Evolutionary conservation across 1,140 invertebrate species (phyloP).

Genomic region (Zaprionus ghesquierei): DNA sequence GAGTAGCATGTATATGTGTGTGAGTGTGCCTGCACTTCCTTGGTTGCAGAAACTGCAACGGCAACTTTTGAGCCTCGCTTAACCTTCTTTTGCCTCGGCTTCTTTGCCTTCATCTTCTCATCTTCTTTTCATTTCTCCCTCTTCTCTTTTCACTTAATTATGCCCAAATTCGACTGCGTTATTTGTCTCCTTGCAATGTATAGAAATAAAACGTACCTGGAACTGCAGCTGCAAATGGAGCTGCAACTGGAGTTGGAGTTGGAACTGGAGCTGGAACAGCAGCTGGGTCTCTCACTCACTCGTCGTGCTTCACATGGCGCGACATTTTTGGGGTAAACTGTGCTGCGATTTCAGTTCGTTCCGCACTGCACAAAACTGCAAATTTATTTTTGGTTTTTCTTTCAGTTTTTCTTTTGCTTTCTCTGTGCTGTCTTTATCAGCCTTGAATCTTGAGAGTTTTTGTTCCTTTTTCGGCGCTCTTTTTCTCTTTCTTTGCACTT

Average conservation of each 20-base stretch:
- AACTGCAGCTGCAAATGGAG: background rate
- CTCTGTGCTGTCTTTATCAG: conserved; percentile 9
- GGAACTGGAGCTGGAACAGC: background rate
- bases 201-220: conserved; percentile 29
- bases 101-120: background rate
- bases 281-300: too few species aligned
- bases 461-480: background rate
- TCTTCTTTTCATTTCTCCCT: background rate
- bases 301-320: conserved; percentile 35
- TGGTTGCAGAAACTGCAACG: conserved; percentile 5
- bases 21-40: conserved; percentile 17
- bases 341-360: background rate
- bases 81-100: background rate
- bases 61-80: conserved; percentile 15
- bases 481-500: background rate
- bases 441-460: background rate
- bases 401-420: background rate
- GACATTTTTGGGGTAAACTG: conserved; percentile 33
- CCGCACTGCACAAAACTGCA: background rate
- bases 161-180: background rate
- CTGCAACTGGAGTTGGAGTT: background rate
- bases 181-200: background rate
- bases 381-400: background rate
- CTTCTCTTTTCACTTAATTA: background rate
- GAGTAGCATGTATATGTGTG: too few species aligned